Conservation (phyloP, 2,113 vertebrate species). For the Eulemur macaco region DNA sequence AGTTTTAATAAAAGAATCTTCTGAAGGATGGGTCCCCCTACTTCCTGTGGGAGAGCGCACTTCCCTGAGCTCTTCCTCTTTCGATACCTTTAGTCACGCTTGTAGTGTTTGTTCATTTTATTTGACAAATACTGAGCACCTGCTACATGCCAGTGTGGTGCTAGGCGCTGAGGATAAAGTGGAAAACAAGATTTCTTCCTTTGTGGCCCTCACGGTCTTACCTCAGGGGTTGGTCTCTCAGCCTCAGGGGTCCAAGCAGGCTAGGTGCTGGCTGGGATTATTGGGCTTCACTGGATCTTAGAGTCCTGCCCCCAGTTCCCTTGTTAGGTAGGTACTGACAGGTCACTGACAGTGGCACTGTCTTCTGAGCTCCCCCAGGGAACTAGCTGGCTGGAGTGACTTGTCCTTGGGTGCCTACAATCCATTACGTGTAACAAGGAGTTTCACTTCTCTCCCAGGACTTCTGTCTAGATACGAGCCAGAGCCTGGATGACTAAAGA, state of each 20-base stretch:
- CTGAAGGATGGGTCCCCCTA: slow-evolving; percentile 70
- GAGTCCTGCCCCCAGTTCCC: not conserved
- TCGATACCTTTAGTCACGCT: not conserved
- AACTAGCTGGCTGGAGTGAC: not conserved
- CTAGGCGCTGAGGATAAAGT: not conserved
- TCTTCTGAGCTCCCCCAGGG: not conserved
- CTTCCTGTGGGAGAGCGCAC: not conserved
- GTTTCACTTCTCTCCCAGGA: not conserved
- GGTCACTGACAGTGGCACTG: not conserved
- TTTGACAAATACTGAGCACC: not conserved
- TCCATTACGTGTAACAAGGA: not conserved
- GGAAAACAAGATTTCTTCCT: not conserved
- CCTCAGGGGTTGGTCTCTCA: not conserved
- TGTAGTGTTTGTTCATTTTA: not conserved
- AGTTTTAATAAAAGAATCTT: slow-evolving; percentile 91
- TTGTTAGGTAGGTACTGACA: not conserved
- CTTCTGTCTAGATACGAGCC: not conserved
- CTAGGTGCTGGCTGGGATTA: not conserved
- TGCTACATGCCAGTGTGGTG: not conserved
- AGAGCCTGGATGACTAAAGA: not conserved
- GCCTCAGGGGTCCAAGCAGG: not conserved
- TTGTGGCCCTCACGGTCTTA: not conserved
- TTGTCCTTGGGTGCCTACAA: not conserved
- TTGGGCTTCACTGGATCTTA: not conserved
- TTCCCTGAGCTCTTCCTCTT: not conserved